Conservation (phyloP, 2,888 invertebrate genomes). For the Drosophila conformis region DNA sequence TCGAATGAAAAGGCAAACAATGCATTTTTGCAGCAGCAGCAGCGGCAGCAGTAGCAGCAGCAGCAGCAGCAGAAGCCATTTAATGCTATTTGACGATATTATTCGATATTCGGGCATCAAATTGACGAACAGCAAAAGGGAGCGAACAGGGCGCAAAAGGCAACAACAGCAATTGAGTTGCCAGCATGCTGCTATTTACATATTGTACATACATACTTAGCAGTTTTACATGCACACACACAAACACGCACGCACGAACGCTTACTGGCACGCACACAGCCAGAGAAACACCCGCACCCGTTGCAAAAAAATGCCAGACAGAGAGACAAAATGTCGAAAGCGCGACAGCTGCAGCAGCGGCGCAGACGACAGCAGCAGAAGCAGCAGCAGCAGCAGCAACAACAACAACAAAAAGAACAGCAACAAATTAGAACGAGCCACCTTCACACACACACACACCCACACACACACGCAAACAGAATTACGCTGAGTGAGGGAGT, state of each 20-base stretch:
- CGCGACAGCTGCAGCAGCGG: conserved; percentile 66
- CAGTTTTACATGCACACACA: conserved; percentile 41
- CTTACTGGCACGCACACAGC: conserved; percentile 16
- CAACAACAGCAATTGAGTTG: conserved; percentile 38
- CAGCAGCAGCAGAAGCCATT: not conserved
- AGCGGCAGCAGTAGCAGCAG: not conserved
- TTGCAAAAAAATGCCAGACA: conserved; percentile 66
- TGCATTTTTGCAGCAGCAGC: too few species aligned
- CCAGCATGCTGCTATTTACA: conserved; percentile 50
- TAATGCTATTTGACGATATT: conserved; percentile 9
- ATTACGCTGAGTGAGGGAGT: conserved; percentile 23
- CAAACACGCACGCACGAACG: conserved; percentile 1
- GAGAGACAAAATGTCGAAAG: conserved; percentile 74
- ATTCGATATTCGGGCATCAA: conserved; percentile 35
- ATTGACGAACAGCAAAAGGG: conserved; percentile 57
- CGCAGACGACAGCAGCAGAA: conserved; percentile 43
- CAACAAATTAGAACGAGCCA: conserved; percentile 70
- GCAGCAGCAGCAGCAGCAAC: conserved; percentile 21
- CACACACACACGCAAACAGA: conserved; percentile 24
- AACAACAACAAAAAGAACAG: conserved; percentile 41
- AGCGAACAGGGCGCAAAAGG: conserved; percentile 26
- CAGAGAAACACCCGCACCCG: conserved; percentile 43
- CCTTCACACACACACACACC: conserved; percentile 33
- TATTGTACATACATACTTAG: conserved; percentile 51
- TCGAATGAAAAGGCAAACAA: not conserved